These are phyloP conservation scores for Amyelois transitella DNA, from an alignment of 1,140 invertebrate genomes.

Conservation along the genomic window DNA sequence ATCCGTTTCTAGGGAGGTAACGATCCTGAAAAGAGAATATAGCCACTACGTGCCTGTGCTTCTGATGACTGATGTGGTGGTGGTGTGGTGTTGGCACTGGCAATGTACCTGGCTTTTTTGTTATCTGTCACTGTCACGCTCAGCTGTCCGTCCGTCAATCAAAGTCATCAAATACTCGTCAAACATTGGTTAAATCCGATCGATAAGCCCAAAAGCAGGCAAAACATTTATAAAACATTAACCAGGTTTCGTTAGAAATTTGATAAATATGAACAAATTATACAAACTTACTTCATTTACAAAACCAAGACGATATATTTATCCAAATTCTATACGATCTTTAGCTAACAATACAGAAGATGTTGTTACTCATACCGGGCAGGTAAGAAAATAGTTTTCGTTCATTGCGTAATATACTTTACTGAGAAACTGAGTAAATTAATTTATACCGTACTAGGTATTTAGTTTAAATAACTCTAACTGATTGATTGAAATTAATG, in stretches of 20 bases:
- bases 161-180: no score
- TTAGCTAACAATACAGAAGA: conserved; percentile 49
- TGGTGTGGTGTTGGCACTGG: no score
- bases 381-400: conserved; percentile 32
- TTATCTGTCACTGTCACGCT: no score
- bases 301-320: background rate
- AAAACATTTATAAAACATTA: no score
- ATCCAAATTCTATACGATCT: conserved; percentile 20
- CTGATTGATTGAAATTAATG: background rate
- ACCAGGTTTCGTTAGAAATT: background rate
- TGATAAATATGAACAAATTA: background rate
- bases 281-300: background rate
- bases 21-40: no score
- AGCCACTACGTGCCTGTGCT: no score
- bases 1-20: no score
- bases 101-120: no score
- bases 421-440: background rate
- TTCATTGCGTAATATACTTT: background rate
- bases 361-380: conserved; percentile 52
- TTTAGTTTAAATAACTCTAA: background rate
- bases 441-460: background rate
- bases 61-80: no score
- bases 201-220: no score
- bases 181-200: no score
- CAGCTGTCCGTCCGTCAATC: no score